Evolutionary conservation across 2,797 vertebrate species (phyloP).

Genomic region (Micromesistius poutassou): DNA sequence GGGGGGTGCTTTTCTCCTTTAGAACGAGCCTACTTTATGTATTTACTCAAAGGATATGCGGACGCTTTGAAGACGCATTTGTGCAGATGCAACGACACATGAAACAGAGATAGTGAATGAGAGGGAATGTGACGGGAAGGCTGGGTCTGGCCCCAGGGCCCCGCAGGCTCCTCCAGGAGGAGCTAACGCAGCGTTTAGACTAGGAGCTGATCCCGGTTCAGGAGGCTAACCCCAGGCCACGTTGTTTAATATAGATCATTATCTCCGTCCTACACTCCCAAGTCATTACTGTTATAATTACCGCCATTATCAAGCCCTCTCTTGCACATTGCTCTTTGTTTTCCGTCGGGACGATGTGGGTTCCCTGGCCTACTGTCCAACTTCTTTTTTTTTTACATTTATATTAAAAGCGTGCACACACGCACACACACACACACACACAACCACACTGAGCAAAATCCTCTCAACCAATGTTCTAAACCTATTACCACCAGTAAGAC

Average conservation of each 20-base stretch:
- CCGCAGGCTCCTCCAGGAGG: conserved; percentile 56
- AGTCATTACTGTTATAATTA: conserved; percentile 51
- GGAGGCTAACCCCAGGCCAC: conserved; percentile 58
- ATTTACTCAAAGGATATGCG: not conserved
- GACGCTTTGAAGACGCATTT: not conserved
- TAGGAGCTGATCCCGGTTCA: conserved; percentile 63
- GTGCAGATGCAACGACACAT: not conserved
- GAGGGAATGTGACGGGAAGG: conserved; percentile 31
- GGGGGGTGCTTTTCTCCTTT: conserved; percentile 19
- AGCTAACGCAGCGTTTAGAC: conserved; percentile 61
- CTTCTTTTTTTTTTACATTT: conserved; percentile 31
- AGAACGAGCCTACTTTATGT: not conserved
- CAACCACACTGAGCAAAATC: conserved; percentile 10
- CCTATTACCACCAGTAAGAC: conserved; percentile 25
- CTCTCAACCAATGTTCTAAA: conserved; percentile 32
- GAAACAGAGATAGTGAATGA: not conserved
- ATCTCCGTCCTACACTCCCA: conserved; percentile 43
- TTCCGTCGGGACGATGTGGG: conserved; percentile 39
- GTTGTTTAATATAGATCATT: conserved; percentile 67
- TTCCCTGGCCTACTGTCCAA: conserved; percentile 31
- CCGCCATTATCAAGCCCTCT: conserved; percentile 22
- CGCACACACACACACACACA: conserved; percentile 19
- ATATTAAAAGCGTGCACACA: not conserved
- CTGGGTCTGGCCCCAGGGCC: conserved; percentile 56
- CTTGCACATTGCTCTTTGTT: conserved; percentile 32